Percentiles rank a stretch among this genome's conserved stretches.
phyloP scores from a whole-genome alignment of 1,140 invertebrate genomes.

The Tenebrio molitor region DNA sequence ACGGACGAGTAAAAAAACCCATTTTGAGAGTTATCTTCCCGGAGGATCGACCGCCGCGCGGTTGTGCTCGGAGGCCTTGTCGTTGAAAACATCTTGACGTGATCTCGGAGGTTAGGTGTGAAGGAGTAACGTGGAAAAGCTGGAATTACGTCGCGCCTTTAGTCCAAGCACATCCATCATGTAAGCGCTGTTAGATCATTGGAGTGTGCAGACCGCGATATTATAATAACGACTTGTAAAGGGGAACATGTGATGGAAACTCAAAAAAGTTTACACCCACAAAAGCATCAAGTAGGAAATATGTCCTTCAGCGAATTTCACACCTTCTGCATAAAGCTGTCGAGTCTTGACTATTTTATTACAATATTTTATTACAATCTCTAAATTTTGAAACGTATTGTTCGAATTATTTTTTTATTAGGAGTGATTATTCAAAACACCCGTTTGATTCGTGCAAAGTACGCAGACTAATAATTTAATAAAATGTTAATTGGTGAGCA shows the following conservation, averaged over 20 bases:
- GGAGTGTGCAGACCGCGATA: conserved; percentile 5
- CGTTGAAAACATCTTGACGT: conserved; percentile 34
- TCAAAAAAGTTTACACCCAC: no score
- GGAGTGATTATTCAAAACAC: no score
- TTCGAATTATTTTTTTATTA: no score
- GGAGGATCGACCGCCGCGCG: neutral
- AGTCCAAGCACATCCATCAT: conserved; percentile 36
- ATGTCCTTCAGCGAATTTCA: no score
- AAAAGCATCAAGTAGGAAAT: no score
- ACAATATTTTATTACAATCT: no score
- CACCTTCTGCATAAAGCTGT: no score
- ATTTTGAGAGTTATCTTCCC: conserved; percentile 37
- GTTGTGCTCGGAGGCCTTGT: conserved; percentile 18
- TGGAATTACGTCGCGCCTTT: conserved; percentile 26
- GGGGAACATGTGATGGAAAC: neutral
- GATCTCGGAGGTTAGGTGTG: conserved; percentile 34
- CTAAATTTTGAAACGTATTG: no score
- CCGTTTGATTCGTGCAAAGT: no score
- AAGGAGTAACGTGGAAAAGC: conserved; percentile 26
- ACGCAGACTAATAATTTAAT: no score
- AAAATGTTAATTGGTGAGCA: no score
- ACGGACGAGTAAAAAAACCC: conserved; percentile 29
- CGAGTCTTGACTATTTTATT: no score
- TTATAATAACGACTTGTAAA: neutral
- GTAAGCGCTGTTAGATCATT: conserved; percentile 26